Evolutionary conservation across 2,797 vertebrate species (phyloP).

Genomic region (Sphaeramia orbicularis): DNA sequence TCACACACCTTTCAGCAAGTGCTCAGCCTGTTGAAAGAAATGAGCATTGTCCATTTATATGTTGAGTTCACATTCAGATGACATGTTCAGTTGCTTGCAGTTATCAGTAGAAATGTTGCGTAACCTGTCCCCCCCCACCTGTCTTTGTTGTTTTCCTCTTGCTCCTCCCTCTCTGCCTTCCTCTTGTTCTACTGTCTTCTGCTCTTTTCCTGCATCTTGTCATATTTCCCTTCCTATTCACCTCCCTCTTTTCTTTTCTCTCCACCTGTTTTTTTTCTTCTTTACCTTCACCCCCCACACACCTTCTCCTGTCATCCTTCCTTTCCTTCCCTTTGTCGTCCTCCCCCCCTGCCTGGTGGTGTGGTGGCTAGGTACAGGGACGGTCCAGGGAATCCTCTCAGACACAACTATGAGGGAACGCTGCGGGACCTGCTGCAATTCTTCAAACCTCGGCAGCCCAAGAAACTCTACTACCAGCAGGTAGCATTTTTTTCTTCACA

Average conservation of each 20-base stretch:
- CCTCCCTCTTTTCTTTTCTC: constrained; percentile 3
- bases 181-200: constrained; percentile 1
- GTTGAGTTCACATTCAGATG: not conserved
- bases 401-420: constrained; percentile 99
- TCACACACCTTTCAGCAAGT: not conserved
- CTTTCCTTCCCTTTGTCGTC: constrained; percentile 48
- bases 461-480: constrained; percentile 99
- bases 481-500: constrained; percentile 67
- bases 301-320: constrained; percentile 24
- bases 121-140: constrained; percentile 84
- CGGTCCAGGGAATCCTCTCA: constrained; percentile 99
- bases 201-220: not conserved
- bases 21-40: not conserved
- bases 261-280: not conserved
- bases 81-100: constrained; percentile 32
- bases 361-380: constrained; percentile 95
- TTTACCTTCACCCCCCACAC: constrained; percentile 3
- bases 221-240: constrained; percentile 1
- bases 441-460: constrained; percentile 99
- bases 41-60: not conserved
- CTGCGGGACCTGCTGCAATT: constrained; percentile 98
- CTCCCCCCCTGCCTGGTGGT: constrained; percentile 82
- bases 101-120: constrained; percentile 73
- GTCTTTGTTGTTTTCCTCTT: constrained; percentile 74
- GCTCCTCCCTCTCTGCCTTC: constrained; percentile 66